Evolutionary conservation across 2,888 invertebrate genomes (phyloP), one percentile per base, ranked within the genome.

Genomic region (Oligia fasciuncula): DNA sequence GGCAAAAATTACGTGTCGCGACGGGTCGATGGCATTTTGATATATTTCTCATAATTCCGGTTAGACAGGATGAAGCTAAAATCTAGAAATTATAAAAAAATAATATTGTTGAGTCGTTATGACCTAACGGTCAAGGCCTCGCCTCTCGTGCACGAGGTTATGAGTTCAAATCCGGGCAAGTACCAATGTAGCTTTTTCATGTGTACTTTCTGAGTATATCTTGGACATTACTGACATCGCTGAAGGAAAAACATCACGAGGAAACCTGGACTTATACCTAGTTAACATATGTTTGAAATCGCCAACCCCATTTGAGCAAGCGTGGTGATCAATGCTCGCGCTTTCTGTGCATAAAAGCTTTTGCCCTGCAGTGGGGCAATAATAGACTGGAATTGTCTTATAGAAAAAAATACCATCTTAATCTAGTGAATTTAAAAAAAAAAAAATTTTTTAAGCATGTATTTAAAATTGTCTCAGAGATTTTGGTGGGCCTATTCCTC

Each of bases 11-110:
- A 29, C 29, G 29, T 3, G 29, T 62, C 9, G 8, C 17, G 43
- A 17, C 6, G 9, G 49, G 49, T 78, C 79, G 51, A 43, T 40
- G 77, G 17, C 78, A 78, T 78, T 78, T 62, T 14, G 51, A 77
- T 43, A 6, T 57, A 76, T 76, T 65, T 35, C 51, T 23, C 13
- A 76, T 43, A 46, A 76, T 68, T 62, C 79, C 77, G 79, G 79
- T 79, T 78, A 23, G 29, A 62, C 68, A 29, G 62, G 68, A 79
- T 79, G 19, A 63, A 8, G 51, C 1, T 63, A 29, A 19, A 49
- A 40, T 2, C 43, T 73, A 73, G 1, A 54, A 73, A 57, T 17
- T 73, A 51, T 43, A 60, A 51, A 70, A 35, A 35, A 23, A 54
- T 9, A 0, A 70, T 23, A 29, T 49, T 49, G 2, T 54, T 1